Evolutionary conservation across 2,797 vertebrate species (phyloP).

Genomic region (Arnoldichthys spilopterus): DNA sequence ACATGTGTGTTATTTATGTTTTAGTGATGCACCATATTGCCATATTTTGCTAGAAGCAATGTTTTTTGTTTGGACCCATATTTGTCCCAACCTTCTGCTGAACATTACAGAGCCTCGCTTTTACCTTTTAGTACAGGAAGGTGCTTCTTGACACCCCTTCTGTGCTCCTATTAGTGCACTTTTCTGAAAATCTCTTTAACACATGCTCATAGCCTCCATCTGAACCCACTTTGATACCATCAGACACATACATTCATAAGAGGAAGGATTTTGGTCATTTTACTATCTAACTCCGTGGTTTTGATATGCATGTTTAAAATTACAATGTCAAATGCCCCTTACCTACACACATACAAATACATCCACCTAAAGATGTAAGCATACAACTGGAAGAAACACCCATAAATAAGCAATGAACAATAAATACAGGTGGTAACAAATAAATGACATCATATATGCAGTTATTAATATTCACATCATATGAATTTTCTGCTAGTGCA

Average conservation of each 20-base stretch:
- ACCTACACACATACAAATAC: neutral
- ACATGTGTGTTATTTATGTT: neutral
- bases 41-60: neutral
- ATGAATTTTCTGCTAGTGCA: constrained; percentile 35
- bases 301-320: neutral
- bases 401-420: neutral
- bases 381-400: neutral
- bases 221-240: constrained; percentile 13
- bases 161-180: constrained; percentile 24
- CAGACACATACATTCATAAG: constrained; percentile 25
- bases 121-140: neutral
- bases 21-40: neutral
- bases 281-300: constrained; percentile 16
- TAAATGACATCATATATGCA: neutral
- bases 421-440: neutral
- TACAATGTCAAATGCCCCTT: constrained; percentile 1
- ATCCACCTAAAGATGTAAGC: neutral
- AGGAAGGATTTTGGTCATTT: constrained; percentile 52
- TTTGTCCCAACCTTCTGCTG: neutral
- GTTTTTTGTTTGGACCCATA: constrained; percentile 31
- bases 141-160: neutral
- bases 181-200: constrained; percentile 14
- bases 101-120: neutral
- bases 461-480: constrained; percentile 7
- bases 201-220: constrained; percentile 45